These are phyloP conservation scores for Heliconius himera DNA, from an alignment of 1,140 invertebrate genomes.

Conservation along the genomic window DNA sequence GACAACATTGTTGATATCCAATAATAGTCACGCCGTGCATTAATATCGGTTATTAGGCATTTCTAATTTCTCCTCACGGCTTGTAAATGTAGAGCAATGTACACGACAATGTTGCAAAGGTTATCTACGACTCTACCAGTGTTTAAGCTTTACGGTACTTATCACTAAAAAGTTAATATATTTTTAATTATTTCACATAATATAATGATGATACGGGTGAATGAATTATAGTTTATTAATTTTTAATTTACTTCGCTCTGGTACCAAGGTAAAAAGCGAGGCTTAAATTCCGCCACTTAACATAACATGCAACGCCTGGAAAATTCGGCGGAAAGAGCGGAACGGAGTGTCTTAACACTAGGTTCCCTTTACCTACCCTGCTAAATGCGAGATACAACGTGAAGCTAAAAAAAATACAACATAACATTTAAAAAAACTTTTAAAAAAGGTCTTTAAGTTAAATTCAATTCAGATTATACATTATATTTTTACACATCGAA, in stretches of 20 bases:
- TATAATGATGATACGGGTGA: not conserved
- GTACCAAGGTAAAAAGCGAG: too few relatives aligned
- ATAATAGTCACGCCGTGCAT: conserved; percentile 27
- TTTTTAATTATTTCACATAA: not conserved
- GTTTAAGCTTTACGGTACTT: not conserved
- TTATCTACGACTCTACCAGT: not conserved
- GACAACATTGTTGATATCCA: conserved; percentile 50
- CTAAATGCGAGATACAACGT: too few relatives aligned
- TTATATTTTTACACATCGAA: conserved; percentile 15
- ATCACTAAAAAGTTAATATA: not conserved
- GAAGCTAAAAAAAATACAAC: too few relatives aligned
- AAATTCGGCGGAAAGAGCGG: too few relatives aligned
- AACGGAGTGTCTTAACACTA: too few relatives aligned
- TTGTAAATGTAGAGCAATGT: conserved; percentile 46
- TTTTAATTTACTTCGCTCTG: too few relatives aligned
- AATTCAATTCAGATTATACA: not conserved
- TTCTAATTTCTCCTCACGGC: conserved; percentile 57
- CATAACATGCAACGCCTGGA: too few relatives aligned
- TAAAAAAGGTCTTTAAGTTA: too few relatives aligned
- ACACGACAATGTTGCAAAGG: not conserved
- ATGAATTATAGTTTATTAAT: too few relatives aligned
- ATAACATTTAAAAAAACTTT: too few relatives aligned
- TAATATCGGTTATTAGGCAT: conserved; percentile 50
- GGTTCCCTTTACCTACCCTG: too few relatives aligned
- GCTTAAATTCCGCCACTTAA: too few relatives aligned